phyloP scores from a whole-genome alignment of 2,797 vertebrate species.

The Tokudaia muenninki region DNA sequence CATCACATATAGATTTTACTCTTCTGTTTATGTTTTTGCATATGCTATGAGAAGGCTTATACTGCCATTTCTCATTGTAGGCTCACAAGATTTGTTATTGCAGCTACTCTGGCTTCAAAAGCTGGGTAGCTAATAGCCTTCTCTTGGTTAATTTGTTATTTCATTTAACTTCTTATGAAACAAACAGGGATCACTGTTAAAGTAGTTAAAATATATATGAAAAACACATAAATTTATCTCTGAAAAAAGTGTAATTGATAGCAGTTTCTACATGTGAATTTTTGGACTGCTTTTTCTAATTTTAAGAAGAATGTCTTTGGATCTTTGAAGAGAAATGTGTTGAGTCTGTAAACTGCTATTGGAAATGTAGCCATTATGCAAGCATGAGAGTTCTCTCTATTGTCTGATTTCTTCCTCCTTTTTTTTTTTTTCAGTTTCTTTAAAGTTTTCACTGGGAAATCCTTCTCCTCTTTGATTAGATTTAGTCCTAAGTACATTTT shows the following conservation, averaged over 20 bases:
- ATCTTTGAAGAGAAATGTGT: neutral
- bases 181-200: neutral
- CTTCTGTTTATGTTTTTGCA: neutral
- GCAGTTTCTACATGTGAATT: neutral
- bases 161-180: neutral
- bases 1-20: neutral
- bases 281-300: neutral
- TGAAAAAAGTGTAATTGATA: neutral
- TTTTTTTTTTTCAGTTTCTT: neutral
- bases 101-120: neutral
- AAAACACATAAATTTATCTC: neutral
- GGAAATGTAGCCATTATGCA: neutral
- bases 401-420: neutral
- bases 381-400: neutral
- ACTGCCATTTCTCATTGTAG: neutral
- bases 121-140: neutral
- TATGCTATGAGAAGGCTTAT: neutral
- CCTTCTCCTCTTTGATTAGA: neutral
- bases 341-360: neutral
- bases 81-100: neutral
- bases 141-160: neutral
- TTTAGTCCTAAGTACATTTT: neutral
- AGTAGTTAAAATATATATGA: neutral
- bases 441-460: neutral
- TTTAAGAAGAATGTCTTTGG: neutral